phyloP scores from a whole-genome alignment of 2,797 vertebrate genomes.

The Eulemur albifrons region DNA sequence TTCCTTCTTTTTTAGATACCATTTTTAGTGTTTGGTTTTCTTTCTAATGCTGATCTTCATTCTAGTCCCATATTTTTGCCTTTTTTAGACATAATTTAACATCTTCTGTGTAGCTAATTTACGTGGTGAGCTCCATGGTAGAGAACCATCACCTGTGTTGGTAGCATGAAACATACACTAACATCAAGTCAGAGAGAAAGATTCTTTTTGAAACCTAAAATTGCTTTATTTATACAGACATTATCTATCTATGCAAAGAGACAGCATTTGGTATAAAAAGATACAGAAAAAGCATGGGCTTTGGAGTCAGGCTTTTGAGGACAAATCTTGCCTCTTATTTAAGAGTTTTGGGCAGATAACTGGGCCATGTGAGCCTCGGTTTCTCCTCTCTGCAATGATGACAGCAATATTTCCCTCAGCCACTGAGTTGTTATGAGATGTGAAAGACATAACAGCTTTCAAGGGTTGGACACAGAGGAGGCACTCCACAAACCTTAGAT shows the following conservation, averaged over 20 bases:
- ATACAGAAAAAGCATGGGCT: neutral
- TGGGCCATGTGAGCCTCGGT: neutral
- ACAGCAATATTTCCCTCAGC: neutral
- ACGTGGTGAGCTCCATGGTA: neutral
- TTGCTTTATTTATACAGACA: neutral
- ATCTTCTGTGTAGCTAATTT: neutral
- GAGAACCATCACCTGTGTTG: neutral
- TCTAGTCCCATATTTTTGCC: neutral
- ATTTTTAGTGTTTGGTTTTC: neutral
- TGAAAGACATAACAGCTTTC: neutral
- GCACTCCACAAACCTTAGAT: neutral
- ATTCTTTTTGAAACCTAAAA: conserved; percentile 4
- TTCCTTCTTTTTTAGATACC: neutral
- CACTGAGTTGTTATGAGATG: neutral
- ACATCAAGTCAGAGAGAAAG: neutral
- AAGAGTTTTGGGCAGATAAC: neutral
- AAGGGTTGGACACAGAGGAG: neutral
- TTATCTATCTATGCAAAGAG: neutral
- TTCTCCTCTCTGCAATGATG: neutral
- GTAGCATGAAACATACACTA: neutral
- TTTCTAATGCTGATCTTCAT: neutral
- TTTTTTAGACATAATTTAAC: neutral
- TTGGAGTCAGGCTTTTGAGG: neutral
- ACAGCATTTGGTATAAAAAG: neutral
- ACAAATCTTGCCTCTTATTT: neutral